Conservation (phyloP, 2,797 vertebrate genomes). For the Manis pentadactyla region DNA sequence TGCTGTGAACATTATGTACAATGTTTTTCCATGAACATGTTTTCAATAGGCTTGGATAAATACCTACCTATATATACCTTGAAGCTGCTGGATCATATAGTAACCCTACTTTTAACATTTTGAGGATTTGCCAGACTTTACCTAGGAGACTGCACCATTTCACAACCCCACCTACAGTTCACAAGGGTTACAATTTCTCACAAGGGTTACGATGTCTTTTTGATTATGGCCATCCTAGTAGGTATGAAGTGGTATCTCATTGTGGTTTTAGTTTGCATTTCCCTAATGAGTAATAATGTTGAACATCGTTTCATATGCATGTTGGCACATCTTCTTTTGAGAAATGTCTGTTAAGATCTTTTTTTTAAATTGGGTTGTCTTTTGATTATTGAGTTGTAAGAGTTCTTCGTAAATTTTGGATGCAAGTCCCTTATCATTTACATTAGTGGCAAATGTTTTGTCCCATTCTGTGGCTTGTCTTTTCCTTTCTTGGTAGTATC, state of each 20-base stretch:
- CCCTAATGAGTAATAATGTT: neutral
- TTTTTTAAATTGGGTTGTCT: constrained; percentile 36
- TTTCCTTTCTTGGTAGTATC: constrained; percentile 36
- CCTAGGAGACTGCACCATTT: neutral
- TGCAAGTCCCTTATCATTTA: constrained; percentile 10
- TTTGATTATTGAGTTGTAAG: constrained; percentile 24
- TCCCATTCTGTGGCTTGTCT: constrained; percentile 36
- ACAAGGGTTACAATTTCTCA: constrained; percentile 1
- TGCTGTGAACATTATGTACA: neutral
- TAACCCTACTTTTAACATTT: constrained; percentile 46
- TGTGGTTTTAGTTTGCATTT: constrained; percentile 37
- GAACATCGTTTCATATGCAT: neutral
- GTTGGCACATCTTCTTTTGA: constrained; percentile 10
- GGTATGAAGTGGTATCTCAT: neutral
- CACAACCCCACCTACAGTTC: neutral
- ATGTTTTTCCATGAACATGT: constrained; percentile 2
- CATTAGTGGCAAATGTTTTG: constrained; percentile 46
- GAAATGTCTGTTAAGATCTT: neutral
- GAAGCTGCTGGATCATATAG: neutral
- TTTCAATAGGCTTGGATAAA: constrained; percentile 12
- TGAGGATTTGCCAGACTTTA: constrained; percentile 37
- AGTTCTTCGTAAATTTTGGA: neutral
- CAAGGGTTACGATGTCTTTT: neutral
- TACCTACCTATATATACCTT: neutral
- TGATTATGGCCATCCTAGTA: neutral